These are phyloP conservation scores for Eupithecia subumbrata DNA, from an alignment of 2,888 invertebrate genomes.

Conservation along the genomic window DNA sequence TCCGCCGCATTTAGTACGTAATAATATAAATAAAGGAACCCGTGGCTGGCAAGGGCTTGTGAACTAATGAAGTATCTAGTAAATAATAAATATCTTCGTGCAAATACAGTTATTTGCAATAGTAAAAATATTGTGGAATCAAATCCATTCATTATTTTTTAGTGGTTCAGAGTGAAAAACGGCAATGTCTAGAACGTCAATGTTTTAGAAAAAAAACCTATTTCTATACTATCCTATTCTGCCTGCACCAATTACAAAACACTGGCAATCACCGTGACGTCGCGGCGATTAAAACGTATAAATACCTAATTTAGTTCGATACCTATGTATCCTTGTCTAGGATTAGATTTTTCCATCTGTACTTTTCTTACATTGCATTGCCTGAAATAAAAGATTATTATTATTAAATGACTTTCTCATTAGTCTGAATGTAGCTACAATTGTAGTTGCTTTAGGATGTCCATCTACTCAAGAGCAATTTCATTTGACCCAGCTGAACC, in stretches of 20 bases:
- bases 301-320: too few species aligned
- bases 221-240: background rate
- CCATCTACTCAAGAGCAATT: slow-evolving; percentile 41
- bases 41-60: too few species aligned
- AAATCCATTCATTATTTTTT: background rate
- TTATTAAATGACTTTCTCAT: background rate
- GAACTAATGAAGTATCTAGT: background rate
- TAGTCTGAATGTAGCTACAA: background rate
- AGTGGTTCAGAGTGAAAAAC: background rate
- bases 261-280: background rate
- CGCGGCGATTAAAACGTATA: too few species aligned
- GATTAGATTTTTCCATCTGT: too few species aligned
- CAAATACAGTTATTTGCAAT: background rate
- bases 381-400: too few species aligned
- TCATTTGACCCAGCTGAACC: slow-evolving; percentile 28
- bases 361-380: too few species aligned
- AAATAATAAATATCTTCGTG: background rate
- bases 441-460: slow-evolving; percentile 42
- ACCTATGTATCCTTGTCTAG: too few species aligned
- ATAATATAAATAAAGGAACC: too few species aligned
- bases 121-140: background rate
- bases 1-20: too few species aligned
- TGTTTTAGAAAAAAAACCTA: background rate
- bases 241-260: slow-evolving; percentile 1
- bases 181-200: too few species aligned